phyloP scores from a whole-genome alignment of 2,113 vertebrate genomes.

The Eupsittula cactorum region DNA sequence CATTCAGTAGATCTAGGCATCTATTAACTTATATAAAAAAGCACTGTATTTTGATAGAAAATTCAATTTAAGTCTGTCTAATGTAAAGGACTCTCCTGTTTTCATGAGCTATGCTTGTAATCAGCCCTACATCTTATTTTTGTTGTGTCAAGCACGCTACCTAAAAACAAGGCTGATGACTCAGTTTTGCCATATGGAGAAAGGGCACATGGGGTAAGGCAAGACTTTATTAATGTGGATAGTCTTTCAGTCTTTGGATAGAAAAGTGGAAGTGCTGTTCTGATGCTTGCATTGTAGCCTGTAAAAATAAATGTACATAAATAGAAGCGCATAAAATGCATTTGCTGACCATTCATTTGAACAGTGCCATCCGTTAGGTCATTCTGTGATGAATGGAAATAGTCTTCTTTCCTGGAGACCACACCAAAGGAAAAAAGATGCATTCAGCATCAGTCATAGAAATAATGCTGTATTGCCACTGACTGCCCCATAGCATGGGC shows the following conservation, averaged over 20 bases:
- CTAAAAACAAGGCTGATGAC: constrained; percentile 35
- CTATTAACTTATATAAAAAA: constrained; percentile 13
- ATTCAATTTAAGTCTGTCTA: neutral
- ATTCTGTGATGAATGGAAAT: constrained; percentile 19
- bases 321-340: constrained; percentile 1
- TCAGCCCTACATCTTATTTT: constrained; percentile 4
- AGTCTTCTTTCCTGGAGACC: constrained; percentile 3
- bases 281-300: constrained; percentile 31
- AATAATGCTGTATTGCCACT: neutral
- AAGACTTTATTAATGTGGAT: neutral
- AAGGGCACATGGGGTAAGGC: neutral
- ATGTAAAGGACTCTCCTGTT: neutral
- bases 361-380: constrained; percentile 2
- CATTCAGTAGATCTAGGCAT: neutral
- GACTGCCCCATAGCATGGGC: neutral
- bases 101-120: neutral
- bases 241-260: constrained; percentile 5
- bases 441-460: neutral
- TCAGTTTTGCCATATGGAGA: constrained; percentile 28
- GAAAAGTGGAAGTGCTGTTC: constrained; percentile 23
- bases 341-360: constrained; percentile 38
- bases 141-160: neutral
- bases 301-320: constrained; percentile 23
- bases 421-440: neutral
- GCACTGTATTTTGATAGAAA: neutral